Base-by-base conservation (phyloP, 2,888 invertebrate species). In the Eremobia ochroleuca region DNA sequence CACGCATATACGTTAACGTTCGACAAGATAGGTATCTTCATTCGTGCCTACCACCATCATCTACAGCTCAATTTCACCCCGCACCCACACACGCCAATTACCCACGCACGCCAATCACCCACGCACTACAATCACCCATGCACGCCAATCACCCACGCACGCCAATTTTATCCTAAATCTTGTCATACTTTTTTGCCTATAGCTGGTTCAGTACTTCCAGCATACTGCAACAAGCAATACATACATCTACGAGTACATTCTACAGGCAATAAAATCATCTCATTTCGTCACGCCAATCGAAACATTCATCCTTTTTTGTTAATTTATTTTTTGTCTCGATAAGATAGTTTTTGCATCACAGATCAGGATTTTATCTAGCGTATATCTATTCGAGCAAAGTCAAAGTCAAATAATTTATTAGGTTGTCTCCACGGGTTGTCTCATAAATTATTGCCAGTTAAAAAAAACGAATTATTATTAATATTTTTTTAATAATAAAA, bases 1-100 rank as follows among this genome's bases (percentile, higher is more conserved):
- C 66, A 78, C 55, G 65, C 25, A 55, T 64, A 46, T 46, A 52
- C n/a, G 46, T 62, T 65, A 49, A 8, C 28, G 4, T 43, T 28
- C 8, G 21, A 21, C 21, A 64, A 28, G 21, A 31, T 15, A 18
- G 11, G 18, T 8, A 18, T 21, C 28, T 52, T 43, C 25, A 13
- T 34, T 46, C 28, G 21, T 62, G 28, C 13, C 25, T 11, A n/a
- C 31, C 9, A 59, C 1, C 4, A 34, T 18, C 31, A 21, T 68
- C 13, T 28, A 52, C 31, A 37, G 37, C 28, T 28, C 40, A 40
- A 61, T 59, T 69, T 70, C 52, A 59, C 37, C 21, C 31, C 31
- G 13, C 46, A 25, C 15, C 15, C 15, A 18, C 58, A 1, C 52
- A 52, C 9, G 9, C 25, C 52, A 52, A 52, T 9, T 25, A 21